Conservation (phyloP, 2,797 vertebrate genomes). For the Ctenosaura bakeri region DNA sequence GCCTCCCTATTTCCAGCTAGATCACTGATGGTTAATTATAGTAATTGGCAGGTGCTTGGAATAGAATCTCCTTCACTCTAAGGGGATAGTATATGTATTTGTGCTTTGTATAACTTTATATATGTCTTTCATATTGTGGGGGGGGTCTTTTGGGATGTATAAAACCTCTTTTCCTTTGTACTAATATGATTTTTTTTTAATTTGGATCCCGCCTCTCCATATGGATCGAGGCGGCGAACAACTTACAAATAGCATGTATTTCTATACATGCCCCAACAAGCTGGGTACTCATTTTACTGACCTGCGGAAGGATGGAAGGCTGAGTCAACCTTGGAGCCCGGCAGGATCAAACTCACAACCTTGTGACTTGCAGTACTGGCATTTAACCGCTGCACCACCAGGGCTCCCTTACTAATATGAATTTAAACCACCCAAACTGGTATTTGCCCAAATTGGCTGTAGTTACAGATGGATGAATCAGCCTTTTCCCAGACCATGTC, state of each 20-base stretch:
- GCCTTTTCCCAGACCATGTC: no score
- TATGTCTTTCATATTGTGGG: background rate
- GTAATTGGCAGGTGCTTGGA: background rate
- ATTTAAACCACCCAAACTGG: background rate
- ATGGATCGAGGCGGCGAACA: no score
- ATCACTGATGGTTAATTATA: background rate
- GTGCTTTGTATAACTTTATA: background rate
- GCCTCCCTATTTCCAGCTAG: background rate
- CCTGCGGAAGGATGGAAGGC: no score
- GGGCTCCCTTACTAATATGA: background rate
- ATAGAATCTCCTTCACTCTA: background rate
- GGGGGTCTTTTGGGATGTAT: background rate
- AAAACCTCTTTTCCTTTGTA: background rate
- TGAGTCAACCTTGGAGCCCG: no score
- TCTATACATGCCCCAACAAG: no score
- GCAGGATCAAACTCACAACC: no score
- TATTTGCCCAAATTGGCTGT: background rate
- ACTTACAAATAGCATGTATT: no score
- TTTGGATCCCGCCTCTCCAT: no score
- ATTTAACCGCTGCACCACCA: no score
- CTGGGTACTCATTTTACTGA: no score
- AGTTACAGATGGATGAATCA: background rate
- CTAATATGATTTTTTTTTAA: no score
- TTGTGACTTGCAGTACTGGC: no score
- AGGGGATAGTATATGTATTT: background rate